Evolutionary conservation across 1,140 invertebrate genomes (phyloP).

Genomic region (Monomorium pharaonis): DNA sequence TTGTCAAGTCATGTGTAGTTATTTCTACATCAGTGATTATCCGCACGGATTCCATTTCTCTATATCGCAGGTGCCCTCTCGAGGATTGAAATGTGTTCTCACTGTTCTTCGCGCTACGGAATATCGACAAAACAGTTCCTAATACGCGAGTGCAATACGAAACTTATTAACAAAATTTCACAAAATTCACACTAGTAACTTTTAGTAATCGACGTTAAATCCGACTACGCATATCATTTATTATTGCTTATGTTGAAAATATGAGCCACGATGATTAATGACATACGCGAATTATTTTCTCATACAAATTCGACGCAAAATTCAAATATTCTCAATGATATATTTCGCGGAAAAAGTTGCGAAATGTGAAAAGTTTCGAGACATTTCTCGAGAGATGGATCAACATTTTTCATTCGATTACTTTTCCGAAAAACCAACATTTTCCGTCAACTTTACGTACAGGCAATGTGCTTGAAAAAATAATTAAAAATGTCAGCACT

Average conservation of each 20-base stretch:
- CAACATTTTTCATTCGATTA: background rate
- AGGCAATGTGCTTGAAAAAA: conserved; percentile 3
- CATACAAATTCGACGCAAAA: background rate
- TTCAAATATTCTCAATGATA: conserved; percentile 11
- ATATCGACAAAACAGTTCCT: conserved; percentile 19
- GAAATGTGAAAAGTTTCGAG: conserved; percentile 6
- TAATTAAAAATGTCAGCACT: conserved; percentile 24
- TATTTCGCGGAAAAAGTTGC: background rate
- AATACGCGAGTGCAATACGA: background rate
- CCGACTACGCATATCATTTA: background rate
- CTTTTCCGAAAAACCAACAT: background rate
- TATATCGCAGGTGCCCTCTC: conserved; percentile 8
- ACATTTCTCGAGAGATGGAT: conserved; percentile 1
- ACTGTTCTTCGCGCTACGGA: background rate
- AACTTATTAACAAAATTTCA: conserved; percentile 39
- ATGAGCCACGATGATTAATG: background rate
- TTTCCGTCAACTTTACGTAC: background rate
- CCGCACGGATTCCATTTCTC: conserved; percentile 44
- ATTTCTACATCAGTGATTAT: conserved; percentile 32
- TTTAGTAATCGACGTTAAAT: background rate
- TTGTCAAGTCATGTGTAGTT: conserved; percentile 49
- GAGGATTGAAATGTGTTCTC: conserved; percentile 8
- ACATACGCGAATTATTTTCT: conserved; percentile 2
- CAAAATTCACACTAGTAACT: background rate
- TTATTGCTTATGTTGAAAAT: background rate